Evolutionary conservation across 2,888 invertebrate genomes (phyloP).

Genomic region (Caenorhabditis plicata): DNA sequence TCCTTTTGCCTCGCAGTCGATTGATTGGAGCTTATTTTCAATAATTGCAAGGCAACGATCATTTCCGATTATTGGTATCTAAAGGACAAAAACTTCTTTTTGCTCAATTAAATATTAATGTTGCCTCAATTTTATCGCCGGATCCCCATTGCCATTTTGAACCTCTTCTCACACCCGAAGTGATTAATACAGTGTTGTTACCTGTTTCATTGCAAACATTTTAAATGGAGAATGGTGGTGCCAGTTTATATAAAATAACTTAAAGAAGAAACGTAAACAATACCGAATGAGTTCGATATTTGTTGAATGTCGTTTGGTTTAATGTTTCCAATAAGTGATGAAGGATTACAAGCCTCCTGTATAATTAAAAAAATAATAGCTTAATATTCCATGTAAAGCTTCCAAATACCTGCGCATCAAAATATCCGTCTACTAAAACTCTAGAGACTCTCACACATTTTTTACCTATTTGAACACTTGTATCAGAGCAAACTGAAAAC

Average conservation of each 20-base stretch:
- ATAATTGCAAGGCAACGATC: constrained; percentile 40
- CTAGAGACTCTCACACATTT: constrained; percentile 21
- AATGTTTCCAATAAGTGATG: constrained; percentile 11
- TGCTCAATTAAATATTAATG: background rate
- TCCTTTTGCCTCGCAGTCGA: constrained; percentile 42
- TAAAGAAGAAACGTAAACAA: too few species aligned
- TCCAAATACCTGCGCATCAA: constrained; percentile 6
- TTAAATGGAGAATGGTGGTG: too few species aligned
- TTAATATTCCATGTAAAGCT: too few species aligned
- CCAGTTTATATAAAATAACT: too few species aligned
- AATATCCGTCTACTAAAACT: constrained; percentile 13
- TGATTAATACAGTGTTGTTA: too few species aligned
- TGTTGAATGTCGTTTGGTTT: constrained; percentile 21
- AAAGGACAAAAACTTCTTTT: background rate
- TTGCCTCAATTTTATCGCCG: constrained; percentile 32
- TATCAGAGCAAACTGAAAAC: constrained; percentile 20
- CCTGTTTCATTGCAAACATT: too few species aligned
- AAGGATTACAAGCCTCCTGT: constrained; percentile 15
- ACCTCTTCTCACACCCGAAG: constrained; percentile 47
- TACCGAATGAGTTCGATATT: too few species aligned
- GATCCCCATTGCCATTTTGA: constrained; percentile 50
- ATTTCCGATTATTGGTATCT: constrained; percentile 15
- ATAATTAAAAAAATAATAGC: too few species aligned
- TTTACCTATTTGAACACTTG: constrained; percentile 20
- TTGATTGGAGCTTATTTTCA: constrained; percentile 15